Evolutionary conservation across 2,797 vertebrate species (phyloP).

Genomic region (Darevskia nairensis): DNA sequence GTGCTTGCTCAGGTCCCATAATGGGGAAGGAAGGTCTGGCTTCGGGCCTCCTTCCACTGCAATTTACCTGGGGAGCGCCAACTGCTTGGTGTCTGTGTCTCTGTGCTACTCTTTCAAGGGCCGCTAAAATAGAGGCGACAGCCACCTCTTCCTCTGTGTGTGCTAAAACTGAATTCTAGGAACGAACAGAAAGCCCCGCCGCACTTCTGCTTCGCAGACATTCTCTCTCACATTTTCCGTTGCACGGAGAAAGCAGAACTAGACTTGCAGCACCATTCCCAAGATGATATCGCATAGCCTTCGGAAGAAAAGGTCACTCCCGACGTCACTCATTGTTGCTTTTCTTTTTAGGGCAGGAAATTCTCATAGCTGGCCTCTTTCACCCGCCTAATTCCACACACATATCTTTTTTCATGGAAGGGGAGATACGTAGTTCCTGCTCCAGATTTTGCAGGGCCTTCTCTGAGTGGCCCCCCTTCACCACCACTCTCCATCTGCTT

Average conservation of each 20-base stretch:
- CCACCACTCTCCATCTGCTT: too few relatives aligned
- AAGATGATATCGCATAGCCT: not conserved
- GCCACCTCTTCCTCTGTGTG: not conserved
- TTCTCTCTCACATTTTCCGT: not conserved
- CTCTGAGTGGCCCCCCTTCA: too few relatives aligned
- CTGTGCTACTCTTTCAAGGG: accelerated
- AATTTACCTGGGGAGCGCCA: not conserved
- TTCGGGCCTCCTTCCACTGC: accelerated
- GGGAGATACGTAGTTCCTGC: too few relatives aligned
- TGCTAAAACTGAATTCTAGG: slow-evolving; percentile 9
- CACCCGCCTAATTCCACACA: too few relatives aligned
- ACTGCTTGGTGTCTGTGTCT: not conserved
- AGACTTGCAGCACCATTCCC: not conserved
- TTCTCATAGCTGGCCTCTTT: not conserved
- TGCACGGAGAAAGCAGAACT: not conserved
- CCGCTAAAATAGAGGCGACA: accelerated
- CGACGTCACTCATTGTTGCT: not conserved
- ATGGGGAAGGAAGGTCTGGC: not conserved
- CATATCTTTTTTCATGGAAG: too few relatives aligned
- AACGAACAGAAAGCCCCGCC: not conserved
- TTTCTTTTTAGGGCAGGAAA: not conserved
- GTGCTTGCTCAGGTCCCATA: not conserved
- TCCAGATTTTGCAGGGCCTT: too few relatives aligned
- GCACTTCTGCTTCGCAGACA: accelerated
- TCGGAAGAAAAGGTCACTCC: not conserved